phyloP scores from a whole-genome alignment of 2,888 invertebrate genomes.

The Synanthedon vespiformis region DNA sequence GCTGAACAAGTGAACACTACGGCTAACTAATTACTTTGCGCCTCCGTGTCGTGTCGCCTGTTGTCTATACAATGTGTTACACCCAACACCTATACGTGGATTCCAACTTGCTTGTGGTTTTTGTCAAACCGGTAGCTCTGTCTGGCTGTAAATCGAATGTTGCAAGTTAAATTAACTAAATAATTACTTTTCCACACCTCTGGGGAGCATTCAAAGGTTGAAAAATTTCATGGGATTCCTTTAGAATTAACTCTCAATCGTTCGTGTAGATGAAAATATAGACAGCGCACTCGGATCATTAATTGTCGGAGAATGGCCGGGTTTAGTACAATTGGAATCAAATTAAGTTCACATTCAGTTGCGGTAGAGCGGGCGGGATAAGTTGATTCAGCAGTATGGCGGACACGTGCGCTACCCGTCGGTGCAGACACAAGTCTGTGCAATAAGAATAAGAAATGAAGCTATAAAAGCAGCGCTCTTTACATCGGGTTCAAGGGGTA shows the following conservation, averaged over 20 bases:
- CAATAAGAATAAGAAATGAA: slow-evolving; percentile 41
- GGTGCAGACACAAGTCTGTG: slow-evolving; percentile 17
- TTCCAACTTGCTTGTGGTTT: slow-evolving; percentile 48
- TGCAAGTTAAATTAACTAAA: slow-evolving; percentile 3
- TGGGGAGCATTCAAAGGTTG: neutral
- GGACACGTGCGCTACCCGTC: slow-evolving; percentile 34
- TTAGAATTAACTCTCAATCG: neutral
- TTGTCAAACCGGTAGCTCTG: slow-evolving; percentile 33
- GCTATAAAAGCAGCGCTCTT: neutral
- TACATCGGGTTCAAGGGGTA: neutral
- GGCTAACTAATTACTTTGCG: slow-evolving; percentile 56
- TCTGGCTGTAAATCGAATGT: slow-evolving; percentile 31
- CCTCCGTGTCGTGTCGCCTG: slow-evolving; percentile 24
- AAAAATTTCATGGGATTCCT: too few relatives aligned
- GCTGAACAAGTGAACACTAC: slow-evolving; percentile 56
- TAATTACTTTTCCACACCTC: neutral
- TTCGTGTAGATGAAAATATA: neutral
- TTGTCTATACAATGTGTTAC: slow-evolving; percentile 22
- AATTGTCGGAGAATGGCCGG: neutral
- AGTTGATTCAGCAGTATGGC: slow-evolving; percentile 58
- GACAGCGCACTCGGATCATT: neutral
- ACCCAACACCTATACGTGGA: slow-evolving; percentile 29
- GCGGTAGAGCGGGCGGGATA: slow-evolving; percentile 46
- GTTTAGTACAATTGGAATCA: slow-evolving; percentile 44
- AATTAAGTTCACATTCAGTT: slow-evolving; percentile 63